These are phyloP conservation scores for Cairina moschata DNA, from an alignment of 2,113 vertebrate species.

Conservation along the genomic window DNA sequence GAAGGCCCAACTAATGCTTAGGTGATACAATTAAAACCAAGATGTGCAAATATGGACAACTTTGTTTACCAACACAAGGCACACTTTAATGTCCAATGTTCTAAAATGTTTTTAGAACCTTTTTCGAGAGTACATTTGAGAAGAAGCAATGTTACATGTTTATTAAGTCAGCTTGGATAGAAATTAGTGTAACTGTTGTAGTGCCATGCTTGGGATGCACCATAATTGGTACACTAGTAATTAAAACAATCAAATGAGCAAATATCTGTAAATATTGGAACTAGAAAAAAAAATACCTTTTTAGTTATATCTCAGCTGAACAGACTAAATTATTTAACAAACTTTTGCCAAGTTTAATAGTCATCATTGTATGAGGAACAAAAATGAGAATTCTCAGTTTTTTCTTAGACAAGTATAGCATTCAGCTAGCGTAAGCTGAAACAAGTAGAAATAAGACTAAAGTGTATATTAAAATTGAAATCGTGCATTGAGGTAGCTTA, in stretches of 20 bases:
- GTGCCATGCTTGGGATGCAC: not conserved
- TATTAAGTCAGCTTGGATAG: not conserved
- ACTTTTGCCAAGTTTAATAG: not conserved
- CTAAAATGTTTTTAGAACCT: not conserved
- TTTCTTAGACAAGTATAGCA: not conserved
- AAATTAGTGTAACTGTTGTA: not conserved
- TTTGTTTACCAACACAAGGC: too few species aligned
- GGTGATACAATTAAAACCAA: not conserved
- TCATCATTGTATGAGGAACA: not conserved
- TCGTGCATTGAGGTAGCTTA: not conserved
- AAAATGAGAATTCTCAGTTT: not conserved
- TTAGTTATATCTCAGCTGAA: not conserved
- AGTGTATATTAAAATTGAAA: not conserved
- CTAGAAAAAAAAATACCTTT: not conserved
- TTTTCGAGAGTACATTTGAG: not conserved
- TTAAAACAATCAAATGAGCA: not conserved
- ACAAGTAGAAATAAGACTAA: not conserved
- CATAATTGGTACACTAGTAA: not conserved
- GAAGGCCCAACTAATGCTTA: not conserved
- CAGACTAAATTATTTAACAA: not conserved
- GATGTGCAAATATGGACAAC: too few species aligned
- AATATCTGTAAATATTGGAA: not conserved
- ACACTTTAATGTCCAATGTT: not conserved
- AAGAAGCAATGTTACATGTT: not conserved
- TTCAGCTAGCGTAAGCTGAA: not conserved